Conservation (phyloP, 2,888 invertebrate species). For the Agrilus mali region DNA sequence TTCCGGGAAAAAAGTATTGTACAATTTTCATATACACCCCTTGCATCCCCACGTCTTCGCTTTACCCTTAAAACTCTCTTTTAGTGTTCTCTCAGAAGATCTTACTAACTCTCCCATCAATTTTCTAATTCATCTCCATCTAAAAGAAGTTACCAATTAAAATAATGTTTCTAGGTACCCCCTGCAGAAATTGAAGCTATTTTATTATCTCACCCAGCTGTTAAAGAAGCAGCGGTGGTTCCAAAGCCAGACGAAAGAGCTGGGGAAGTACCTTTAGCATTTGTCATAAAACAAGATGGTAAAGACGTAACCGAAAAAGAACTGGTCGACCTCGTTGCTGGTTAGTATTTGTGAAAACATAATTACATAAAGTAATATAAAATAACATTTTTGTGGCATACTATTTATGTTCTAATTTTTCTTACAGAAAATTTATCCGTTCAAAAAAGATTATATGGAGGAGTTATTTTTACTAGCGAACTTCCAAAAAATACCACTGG, state of each 20-base stretch:
- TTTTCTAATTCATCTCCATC: too few species aligned
- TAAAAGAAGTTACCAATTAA: too few species aligned
- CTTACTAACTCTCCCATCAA: too few species aligned
- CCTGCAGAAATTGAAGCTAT: slow-evolving; percentile 75
- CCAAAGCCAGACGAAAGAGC: slow-evolving; percentile 55
- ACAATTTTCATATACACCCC: too few species aligned
- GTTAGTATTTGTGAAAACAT: slow-evolving; percentile 6
- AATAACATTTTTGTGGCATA: too few species aligned
- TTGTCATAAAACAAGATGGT: slow-evolving; percentile 48
- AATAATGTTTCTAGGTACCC: slow-evolving; percentile 42
- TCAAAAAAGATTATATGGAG: slow-evolving; percentile 61
- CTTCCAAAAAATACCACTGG: slow-evolving; percentile 38
- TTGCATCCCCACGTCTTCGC: too few species aligned
- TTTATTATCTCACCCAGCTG: slow-evolving; percentile 51
- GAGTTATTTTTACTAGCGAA: slow-evolving; percentile 35
- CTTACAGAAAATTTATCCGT: slow-evolving; percentile 43
- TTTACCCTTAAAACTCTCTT: too few species aligned
- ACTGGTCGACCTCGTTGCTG: slow-evolving; percentile 31
- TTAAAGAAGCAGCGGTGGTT: slow-evolving; percentile 68
- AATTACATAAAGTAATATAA: not conserved
- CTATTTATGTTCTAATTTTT: slow-evolving; percentile 20
- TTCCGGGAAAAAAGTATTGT: too few species aligned
- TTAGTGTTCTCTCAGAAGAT: too few species aligned
- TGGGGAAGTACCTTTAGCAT: slow-evolving; percentile 65
- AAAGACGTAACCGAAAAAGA: slow-evolving; percentile 32